Conservation (phyloP, 2,888 invertebrate species). For the Cancer borealis region DNA sequence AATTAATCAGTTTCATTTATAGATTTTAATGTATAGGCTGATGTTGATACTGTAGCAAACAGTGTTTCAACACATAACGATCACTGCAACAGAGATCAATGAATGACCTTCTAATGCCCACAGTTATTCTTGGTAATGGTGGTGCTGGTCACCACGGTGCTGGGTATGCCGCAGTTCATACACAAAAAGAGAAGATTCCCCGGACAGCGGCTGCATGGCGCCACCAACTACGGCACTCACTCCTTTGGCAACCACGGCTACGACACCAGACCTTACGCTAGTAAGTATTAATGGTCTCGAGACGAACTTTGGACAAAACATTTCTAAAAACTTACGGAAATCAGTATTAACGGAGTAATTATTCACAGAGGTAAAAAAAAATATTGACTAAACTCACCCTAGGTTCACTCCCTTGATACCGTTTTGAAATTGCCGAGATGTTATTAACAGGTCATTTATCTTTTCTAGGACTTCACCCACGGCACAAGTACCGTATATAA, state of each 20-base stretch:
- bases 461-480: no score
- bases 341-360: no score
- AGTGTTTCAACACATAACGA: background rate
- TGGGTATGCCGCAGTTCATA: background rate
- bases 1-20: background rate
- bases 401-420: no score
- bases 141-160: background rate
- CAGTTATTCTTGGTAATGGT: background rate
- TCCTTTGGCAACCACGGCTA: background rate
- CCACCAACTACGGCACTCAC: constrained; percentile 21
- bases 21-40: background rate
- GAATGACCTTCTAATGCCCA: background rate
- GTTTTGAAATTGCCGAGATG: no score
- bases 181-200: background rate
- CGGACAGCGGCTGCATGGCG: constrained; percentile 13
- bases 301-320: background rate
- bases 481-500: no score
- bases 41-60: background rate
- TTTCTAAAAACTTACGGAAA: no score
- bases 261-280: background rate
- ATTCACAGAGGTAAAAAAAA: no score
- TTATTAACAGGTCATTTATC: no score
- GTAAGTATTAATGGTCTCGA: background rate
- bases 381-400: no score
- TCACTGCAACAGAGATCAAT: background rate